Evolutionary conservation across 2,888 invertebrate genomes (phyloP).

Genomic region (Diplolepis rosae): DNA sequence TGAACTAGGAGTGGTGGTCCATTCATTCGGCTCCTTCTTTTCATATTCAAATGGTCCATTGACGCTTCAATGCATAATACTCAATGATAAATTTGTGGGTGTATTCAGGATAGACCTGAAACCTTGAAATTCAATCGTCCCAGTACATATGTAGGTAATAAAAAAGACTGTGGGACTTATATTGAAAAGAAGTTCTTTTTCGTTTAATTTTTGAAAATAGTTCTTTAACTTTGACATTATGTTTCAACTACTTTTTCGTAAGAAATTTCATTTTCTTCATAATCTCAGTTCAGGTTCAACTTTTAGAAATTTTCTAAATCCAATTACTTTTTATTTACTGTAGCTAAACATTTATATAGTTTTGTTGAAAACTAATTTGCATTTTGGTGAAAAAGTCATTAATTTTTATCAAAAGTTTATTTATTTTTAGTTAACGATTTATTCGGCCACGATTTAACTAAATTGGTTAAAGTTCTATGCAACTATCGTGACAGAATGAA

Average conservation of each 20-base stretch:
- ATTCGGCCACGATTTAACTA: too few relatives aligned
- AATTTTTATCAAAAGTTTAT: too few relatives aligned
- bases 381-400: too few relatives aligned
- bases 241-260: conserved; percentile 48
- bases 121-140: conserved; percentile 42
- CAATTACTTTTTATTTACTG: too few relatives aligned
- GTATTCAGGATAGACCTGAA: conserved; percentile 69
- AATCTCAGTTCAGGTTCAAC: too few relatives aligned
- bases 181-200: conserved; percentile 37
- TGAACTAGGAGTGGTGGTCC: conserved; percentile 51
- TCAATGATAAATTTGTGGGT: conserved; percentile 74
- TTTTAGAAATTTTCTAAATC: too few relatives aligned
- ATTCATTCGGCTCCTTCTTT: conserved; percentile 71
- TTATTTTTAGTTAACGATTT: too few relatives aligned
- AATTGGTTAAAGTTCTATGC: too few relatives aligned
- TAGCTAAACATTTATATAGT: too few relatives aligned
- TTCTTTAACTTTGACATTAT: conserved; percentile 54
- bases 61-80: conserved; percentile 74
- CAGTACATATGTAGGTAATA: conserved; percentile 18
- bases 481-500: too few relatives aligned
- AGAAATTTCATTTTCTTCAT: too few relatives aligned
- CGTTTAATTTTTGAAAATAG: conserved; percentile 40
- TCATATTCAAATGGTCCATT: conserved; percentile 74
- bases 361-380: too few relatives aligned
- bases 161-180: conserved; percentile 40